phyloP scores from a whole-genome alignment of 2,888 invertebrate species.

The Zootermopsis nevadensis region DNA sequence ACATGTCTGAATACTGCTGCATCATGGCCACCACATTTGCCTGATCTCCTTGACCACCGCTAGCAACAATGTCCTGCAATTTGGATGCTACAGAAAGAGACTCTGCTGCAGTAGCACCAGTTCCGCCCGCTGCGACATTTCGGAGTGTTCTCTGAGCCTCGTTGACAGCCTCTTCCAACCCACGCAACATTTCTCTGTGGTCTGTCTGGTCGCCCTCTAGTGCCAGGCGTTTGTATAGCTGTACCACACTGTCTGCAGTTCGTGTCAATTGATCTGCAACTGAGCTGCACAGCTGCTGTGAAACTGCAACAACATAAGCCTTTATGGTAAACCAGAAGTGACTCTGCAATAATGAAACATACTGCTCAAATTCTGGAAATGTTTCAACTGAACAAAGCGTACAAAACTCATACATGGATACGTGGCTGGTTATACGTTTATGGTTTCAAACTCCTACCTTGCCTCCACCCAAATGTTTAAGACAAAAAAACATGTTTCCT shows the following conservation, averaged over 20 bases:
- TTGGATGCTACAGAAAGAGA: conserved; percentile 64
- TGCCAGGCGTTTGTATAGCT: conserved; percentile 74
- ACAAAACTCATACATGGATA: too few species aligned
- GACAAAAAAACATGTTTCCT: too few species aligned
- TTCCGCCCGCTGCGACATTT: conserved; percentile 52
- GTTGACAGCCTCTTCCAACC: conserved; percentile 62
- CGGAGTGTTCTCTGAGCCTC: conserved; percentile 62
- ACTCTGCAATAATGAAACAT: too few species aligned
- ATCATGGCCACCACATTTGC: conserved; percentile 68
- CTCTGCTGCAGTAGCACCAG: conserved; percentile 61
- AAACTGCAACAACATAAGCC: conserved; percentile 64
- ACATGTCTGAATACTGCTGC: conserved; percentile 72
- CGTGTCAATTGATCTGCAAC: conserved; percentile 73
- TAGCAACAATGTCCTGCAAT: conserved; percentile 64
- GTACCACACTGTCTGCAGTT: conserved; percentile 77
- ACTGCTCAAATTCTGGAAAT: too few species aligned
- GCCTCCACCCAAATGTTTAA: too few species aligned
- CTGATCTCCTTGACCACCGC: conserved; percentile 40
- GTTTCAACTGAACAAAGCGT: too few species aligned
- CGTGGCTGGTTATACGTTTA: too few species aligned
- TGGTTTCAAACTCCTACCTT: too few species aligned
- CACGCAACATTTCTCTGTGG: conserved; percentile 52
- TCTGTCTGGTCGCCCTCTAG: conserved; percentile 67
- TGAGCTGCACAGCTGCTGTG: conserved; percentile 71
- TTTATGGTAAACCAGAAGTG: not conserved